Evolutionary conservation across 2,113 vertebrate species (phyloP), one percentile per base, ranked within the genome.

Genomic region (Poeciliopsis turrubarensis): DNA sequence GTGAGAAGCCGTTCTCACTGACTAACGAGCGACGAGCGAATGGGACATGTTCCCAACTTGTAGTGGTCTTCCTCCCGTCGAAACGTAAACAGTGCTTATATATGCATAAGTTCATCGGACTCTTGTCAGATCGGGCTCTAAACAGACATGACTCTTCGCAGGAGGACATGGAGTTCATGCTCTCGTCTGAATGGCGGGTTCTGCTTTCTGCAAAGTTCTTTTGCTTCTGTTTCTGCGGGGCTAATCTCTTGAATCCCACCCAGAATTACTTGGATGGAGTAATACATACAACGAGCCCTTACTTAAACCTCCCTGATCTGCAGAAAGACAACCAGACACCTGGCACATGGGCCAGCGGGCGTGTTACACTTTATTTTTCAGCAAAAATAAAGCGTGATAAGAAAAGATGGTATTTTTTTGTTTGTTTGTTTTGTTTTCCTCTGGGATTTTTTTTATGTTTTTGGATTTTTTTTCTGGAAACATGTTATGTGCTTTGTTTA

Each of bases 41-140:
- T 19, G 27, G 11, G 37, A 34, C 30, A 8, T 3, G 9, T 72
- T 37, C n/a, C n/a, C 2, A 25, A 11, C 25, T 60, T 70, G 14
- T 19, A 9, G 22, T 27, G 31, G n/a, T 29, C 41, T 72, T 62
- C 34, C 31, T 10, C 31, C 17, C 11, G 26, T 26, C 3, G 51
- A 65, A 15, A 61, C 17, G 63, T 30, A 31, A 31, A 27, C 27
- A 68, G 47, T 67, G 37, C 60, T 57, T 37, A 65, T 51, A 67
- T 70, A 34, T 77, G 6, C 60, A 32, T 22, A 13, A 6, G 37
- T 65, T 81, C n/a, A 5, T 68, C 34, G 12, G 71, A 47, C 26
- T 70, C 29, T 1, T 1, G 32, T 22, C 79, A 63, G 34, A 29
- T 9, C 47, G 22, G 12, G 26, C n/a, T 34, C 29, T 54, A 41